Evolutionary conservation across 2,113 vertebrate genomes (phyloP).

Genomic region (Phodopus roborovskii): DNA sequence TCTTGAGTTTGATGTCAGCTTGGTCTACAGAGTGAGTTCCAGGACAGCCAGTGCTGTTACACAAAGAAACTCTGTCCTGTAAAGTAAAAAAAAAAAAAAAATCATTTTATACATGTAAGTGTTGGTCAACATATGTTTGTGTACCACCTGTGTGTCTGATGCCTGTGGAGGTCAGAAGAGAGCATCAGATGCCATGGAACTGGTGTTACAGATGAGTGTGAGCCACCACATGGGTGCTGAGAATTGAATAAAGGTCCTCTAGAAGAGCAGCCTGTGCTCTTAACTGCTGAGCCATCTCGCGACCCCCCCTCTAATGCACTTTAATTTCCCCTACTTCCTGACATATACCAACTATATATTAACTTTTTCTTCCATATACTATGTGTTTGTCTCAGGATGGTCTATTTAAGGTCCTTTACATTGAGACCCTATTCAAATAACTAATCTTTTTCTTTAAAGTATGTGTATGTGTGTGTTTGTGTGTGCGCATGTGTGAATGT

Average conservation of each 20-base stretch:
- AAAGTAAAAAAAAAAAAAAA: not conserved
- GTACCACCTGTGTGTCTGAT: not conserved
- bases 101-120: not conserved
- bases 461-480: no score
- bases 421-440: constrained; percentile 27
- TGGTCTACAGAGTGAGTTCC: not conserved
- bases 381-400: not conserved
- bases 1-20: not conserved
- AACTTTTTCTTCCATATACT: not conserved
- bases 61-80: not conserved
- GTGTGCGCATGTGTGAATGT: no score
- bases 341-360: not conserved
- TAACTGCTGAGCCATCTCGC: not conserved
- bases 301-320: not conserved
- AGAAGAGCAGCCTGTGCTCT: not conserved
- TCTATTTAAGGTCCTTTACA: constrained; percentile 5
- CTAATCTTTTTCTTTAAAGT: not conserved
- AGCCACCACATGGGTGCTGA: not conserved
- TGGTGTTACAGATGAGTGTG: not conserved
- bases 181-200: not conserved
- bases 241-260: not conserved
- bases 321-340: not conserved
- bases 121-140: not conserved
- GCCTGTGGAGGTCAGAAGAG: not conserved
- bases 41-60: not conserved